Conservation (phyloP, 2,797 vertebrate species). For the Danio choprae region DNA sequence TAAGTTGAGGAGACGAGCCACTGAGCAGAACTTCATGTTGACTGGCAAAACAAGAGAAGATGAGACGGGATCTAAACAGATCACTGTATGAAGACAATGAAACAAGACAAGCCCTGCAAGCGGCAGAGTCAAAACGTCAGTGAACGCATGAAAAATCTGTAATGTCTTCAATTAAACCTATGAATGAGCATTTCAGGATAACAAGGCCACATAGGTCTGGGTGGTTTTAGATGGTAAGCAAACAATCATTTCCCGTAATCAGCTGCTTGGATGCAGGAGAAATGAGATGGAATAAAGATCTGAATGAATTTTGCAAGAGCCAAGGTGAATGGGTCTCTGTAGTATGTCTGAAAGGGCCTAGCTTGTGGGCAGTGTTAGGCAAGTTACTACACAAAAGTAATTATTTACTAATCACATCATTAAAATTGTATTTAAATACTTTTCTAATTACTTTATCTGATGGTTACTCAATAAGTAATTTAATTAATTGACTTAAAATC, state of each 20-base stretch:
- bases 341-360: too few relatives aligned
- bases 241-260: neutral
- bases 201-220: neutral
- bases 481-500: too few relatives aligned
- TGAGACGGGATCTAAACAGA: conserved; percentile 38
- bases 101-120: conserved; percentile 17
- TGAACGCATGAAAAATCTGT: neutral
- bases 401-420: too few relatives aligned
- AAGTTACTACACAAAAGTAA: too few relatives aligned
- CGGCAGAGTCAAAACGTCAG: neutral
- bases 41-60: conserved; percentile 50
- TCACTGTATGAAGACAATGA: conserved; percentile 13
- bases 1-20: conserved; percentile 59
- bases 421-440: too few relatives aligned
- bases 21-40: conserved; percentile 57
- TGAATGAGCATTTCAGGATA: neutral
- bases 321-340: too few relatives aligned
- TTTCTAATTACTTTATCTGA: too few relatives aligned
- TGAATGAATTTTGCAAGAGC: too few relatives aligned
- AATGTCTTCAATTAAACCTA: neutral
- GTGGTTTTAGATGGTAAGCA: neutral
- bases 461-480: too few relatives aligned
- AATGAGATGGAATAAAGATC: too few relatives aligned
- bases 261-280: neutral
- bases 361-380: too few relatives aligned